Conservation (phyloP, 2,888 invertebrate genomes). For the Thelaira solivaga region DNA sequence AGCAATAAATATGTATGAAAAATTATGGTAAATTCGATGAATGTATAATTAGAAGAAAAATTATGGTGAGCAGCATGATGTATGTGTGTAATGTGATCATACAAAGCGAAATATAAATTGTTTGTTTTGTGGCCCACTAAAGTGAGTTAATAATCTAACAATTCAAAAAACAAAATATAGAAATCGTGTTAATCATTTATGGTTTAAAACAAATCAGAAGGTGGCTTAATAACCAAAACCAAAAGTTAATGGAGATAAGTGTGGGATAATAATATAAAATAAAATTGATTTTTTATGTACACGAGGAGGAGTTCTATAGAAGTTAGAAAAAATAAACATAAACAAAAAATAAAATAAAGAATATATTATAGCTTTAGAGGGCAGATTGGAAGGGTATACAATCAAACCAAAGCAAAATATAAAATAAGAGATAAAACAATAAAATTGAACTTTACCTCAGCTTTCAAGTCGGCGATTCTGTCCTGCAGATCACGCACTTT, state of each 20-base stretch:
- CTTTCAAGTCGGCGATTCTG: slow-evolving; percentile 93
- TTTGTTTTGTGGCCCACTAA: not conserved
- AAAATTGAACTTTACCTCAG: no score
- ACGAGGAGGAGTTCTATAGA: slow-evolving; percentile 3
- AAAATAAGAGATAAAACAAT: not conserved
- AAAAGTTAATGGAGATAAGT: slow-evolving; percentile 43
- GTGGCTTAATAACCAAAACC: slow-evolving; percentile 45
- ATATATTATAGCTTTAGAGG: slow-evolving; percentile 1
- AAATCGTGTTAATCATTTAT: slow-evolving; percentile 13
- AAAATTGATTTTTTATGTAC: slow-evolving; percentile 53
- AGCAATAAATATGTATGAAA: no score
- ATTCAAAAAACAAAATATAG: not conserved
- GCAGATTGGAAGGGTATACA: slow-evolving; percentile 43
- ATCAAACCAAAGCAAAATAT: slow-evolving; percentile 16
- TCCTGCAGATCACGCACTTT: slow-evolving; percentile 93
- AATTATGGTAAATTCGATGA: no score
- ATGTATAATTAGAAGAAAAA: no score
- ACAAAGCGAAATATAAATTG: not conserved
- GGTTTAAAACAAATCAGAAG: slow-evolving; percentile 3
- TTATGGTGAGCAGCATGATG: slow-evolving; percentile 13
- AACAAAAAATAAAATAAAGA: slow-evolving; percentile 13
- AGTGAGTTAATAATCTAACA: not conserved
- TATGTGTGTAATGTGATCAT: no score
- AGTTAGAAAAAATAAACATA: slow-evolving; percentile 21
- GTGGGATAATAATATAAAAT: no score